Base-by-base conservation (phyloP, 2,888 invertebrate species). In the Hoplodrina blanda region DNA sequence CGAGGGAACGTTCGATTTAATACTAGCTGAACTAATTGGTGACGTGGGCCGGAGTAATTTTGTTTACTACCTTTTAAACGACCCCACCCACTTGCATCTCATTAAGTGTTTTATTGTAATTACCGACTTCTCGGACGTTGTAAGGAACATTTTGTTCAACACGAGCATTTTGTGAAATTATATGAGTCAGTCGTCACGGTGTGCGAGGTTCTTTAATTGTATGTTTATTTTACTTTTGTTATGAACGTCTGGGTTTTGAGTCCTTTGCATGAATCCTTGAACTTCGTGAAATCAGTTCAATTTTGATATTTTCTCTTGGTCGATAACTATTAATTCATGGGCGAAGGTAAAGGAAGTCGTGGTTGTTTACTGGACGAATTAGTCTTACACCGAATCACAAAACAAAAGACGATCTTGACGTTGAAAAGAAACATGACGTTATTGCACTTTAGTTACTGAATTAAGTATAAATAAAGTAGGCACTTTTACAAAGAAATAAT, bases 11-110 rank as follows among this genome's bases (percentile, higher is more conserved):
- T 92, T 91, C 91, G 92, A 93, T 93, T 95, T 94, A 92, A 93
- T 94, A 94, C 96, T 96, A 96, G 95, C 89, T 88, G 96, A 96
- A 95, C 95, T 96, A 96, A 96, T 96, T 95, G 96, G 87, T 77
- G 85, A 90, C 92, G 95, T 95, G 94, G 95, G 95, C 92, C 86
- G 94, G 91, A 91, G 94, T 95, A 95, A 95, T 95, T 95, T 91
- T 95, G 95, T 96, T 95, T 95, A 94, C 94, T 94, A 93, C 93
- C 91, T 93, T 95, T 94, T 95, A 95, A 94, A 94, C 90, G 94
- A 91, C 91, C 91, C 94, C 93, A 93, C 94, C 95, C 92, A 94
- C 92, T 91, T 87, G 89, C 85, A 89, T 91, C 90, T 93, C 90
- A 91, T 91, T 91, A 90, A 86, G 85, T 87, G 86, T 87, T 86